Percentiles rank a stretch among this genome's conserved stretches.
Conservation (phyloP, 2,888 invertebrate species). For the Fragum whitleyi region DNA sequence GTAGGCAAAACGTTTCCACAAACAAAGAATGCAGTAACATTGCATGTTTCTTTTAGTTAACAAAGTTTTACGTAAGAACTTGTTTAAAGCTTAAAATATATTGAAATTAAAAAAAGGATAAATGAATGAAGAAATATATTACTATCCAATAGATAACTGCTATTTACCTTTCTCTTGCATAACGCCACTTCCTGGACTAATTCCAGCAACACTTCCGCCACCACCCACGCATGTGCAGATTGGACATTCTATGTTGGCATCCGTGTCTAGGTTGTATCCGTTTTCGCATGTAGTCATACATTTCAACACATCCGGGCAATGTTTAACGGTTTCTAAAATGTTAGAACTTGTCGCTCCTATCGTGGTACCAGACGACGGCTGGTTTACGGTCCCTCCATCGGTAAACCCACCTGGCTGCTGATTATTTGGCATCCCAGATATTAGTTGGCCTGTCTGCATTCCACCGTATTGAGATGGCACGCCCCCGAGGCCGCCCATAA, state of each 20-base stretch:
- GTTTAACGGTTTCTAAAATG: conserved; percentile 49
- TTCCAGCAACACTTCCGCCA: conserved; percentile 11
- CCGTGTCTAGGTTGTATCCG: conserved; percentile 57
- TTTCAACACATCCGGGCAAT: conserved; percentile 63
- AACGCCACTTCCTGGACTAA: conserved; percentile 27
- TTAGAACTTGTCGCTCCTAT: conserved; percentile 15
- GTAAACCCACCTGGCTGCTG: neutral
- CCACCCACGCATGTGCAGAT: conserved; percentile 58
- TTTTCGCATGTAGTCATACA: conserved; percentile 65
- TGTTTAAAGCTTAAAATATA: too few relatives aligned
- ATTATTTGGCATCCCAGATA: neutral
- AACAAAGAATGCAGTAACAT: too few relatives aligned
- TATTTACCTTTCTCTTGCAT: conserved; percentile 41
- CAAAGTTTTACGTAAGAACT: too few relatives aligned
- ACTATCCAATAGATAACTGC: too few relatives aligned
- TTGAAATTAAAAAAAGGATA: too few relatives aligned
- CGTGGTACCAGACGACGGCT: neutral
- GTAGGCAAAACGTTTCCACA: too few relatives aligned
- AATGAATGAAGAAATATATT: too few relatives aligned
- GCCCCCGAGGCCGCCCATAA: conserved; percentile 26
- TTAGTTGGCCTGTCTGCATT: conserved; percentile 1
- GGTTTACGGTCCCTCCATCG: conserved; percentile 15
- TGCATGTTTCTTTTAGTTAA: too few relatives aligned
- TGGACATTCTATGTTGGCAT: conserved; percentile 58
- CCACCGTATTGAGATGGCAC: neutral